Conservation (phyloP, 2,797 vertebrate species). For the Gallirallus australis region DNA sequence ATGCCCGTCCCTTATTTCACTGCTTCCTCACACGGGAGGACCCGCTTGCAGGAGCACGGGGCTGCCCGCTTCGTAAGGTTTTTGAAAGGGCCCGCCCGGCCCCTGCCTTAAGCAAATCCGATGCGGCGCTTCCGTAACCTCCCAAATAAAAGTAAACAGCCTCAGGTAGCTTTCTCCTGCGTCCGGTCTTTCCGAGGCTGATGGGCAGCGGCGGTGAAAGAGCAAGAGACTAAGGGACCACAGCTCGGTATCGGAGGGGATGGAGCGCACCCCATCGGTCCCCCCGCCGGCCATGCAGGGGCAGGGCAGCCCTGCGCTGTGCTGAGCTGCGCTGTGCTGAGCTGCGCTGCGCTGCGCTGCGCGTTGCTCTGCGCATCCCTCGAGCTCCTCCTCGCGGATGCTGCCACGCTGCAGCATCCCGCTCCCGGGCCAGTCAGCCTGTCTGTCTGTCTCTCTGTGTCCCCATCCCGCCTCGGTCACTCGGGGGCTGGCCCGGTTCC, state of each 20-base stretch:
- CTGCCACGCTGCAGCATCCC: neutral
- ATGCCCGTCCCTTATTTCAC: neutral
- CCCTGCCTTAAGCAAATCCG: neutral
- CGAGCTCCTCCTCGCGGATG: neutral
- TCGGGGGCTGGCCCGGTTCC: neutral
- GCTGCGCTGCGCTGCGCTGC: too few species aligned
- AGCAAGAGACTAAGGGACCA: neutral
- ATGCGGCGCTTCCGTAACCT: neutral
- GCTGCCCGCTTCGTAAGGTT: neutral
- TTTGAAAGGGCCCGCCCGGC: neutral
- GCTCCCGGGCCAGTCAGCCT: too few species aligned
- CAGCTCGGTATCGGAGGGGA: neutral
- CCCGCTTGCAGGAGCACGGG: accelerated
- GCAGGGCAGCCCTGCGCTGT: too few species aligned
- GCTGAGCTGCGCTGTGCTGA: too few species aligned
- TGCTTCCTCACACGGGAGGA: accelerated
- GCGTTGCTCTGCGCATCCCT: neutral
- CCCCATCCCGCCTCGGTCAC: neutral
- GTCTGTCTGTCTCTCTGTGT: too few species aligned
- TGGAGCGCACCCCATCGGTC: too few species aligned
- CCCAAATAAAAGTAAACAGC: too few species aligned
- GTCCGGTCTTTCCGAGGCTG: neutral
- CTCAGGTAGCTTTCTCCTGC: neutral
- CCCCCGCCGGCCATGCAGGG: too few species aligned
- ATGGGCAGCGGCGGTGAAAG: neutral